Evolutionary conservation across 1,140 invertebrate genomes (phyloP).

Genomic region (Octopus bimaculoides): DNA sequence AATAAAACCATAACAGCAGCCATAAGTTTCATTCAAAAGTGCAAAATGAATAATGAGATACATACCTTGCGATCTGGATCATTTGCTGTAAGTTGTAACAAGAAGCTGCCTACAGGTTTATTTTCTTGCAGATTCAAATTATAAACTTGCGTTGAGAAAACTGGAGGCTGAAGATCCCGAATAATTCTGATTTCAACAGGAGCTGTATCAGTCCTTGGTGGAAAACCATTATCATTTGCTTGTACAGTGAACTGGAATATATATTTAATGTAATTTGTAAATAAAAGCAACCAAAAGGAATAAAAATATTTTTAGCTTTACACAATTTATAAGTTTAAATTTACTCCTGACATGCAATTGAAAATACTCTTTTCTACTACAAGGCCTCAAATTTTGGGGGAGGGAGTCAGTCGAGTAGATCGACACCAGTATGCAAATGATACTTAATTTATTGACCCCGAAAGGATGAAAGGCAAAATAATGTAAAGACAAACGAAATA

Average conservation of each 20-base stretch:
- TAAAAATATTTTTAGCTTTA: not conserved
- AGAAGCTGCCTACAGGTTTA: not conserved
- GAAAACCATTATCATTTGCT: conserved; percentile 31
- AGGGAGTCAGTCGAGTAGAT: too few relatives aligned
- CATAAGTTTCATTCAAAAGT: not conserved
- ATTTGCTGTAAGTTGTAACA: conserved; percentile 27
- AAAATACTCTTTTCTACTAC: too few relatives aligned
- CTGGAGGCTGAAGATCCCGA: conserved; percentile 25
- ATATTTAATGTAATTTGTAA: not conserved
- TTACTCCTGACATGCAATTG: too few relatives aligned
- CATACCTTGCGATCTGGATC: conserved; percentile 31
- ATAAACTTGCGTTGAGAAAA: conserved; percentile 21
- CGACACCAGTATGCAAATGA: too few relatives aligned
- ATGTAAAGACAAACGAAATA: too few relatives aligned
- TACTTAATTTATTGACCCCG: too few relatives aligned
- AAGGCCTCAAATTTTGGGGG: too few relatives aligned
- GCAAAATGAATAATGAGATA: not conserved
- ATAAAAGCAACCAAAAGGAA: conserved; percentile 10
- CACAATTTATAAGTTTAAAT: too few relatives aligned
- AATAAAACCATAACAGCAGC: not conserved
- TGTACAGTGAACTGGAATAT: conserved; percentile 25
- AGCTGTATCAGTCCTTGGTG: conserved; percentile 24
- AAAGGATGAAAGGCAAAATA: too few relatives aligned
- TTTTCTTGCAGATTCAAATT: conserved; percentile 9
- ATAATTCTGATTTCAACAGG: conserved; percentile 29